phyloP scores from a whole-genome alignment of 2,888 invertebrate genomes.

The Acheta domesticus region DNA sequence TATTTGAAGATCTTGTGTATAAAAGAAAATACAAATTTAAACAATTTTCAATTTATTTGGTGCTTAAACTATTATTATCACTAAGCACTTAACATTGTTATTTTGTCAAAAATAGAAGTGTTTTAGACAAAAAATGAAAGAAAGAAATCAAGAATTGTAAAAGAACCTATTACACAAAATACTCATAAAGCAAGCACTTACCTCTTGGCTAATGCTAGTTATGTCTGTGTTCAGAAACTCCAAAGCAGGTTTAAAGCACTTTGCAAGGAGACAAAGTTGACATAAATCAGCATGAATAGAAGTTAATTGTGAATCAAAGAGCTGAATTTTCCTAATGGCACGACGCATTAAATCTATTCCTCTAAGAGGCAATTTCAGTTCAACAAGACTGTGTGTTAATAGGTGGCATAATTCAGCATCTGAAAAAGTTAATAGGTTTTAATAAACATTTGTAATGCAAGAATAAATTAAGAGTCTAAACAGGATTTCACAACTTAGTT shows the following conservation, averaged over 20 bases:
- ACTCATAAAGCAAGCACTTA: slow-evolving; percentile 43
- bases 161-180: too few species aligned
- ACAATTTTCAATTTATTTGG: too few species aligned
- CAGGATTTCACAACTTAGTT: neutral
- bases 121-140: too few species aligned
- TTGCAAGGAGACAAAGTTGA: slow-evolving; percentile 84
- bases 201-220: slow-evolving; percentile 85
- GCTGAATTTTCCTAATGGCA: slow-evolving; percentile 84
- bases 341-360: slow-evolving; percentile 78
- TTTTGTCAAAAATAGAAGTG: neutral
- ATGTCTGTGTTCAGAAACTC: slow-evolving; percentile 86
- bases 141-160: too few species aligned
- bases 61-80: neutral
- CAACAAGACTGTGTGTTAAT: slow-evolving; percentile 73
- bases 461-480: slow-evolving; percentile 26
- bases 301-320: slow-evolving; percentile 84
- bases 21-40: too few species aligned
- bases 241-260: slow-evolving; percentile 87
- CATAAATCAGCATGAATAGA: slow-evolving; percentile 92
- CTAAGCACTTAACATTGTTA: neutral
- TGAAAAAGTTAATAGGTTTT: slow-evolving; percentile 46
- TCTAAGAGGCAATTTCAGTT: slow-evolving; percentile 71
- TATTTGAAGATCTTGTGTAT: too few species aligned
- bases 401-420: slow-evolving; percentile 88
- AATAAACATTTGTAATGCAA: neutral